Percentiles rank a stretch among this genome's conserved stretches.
These are phyloP conservation scores for Micrasema longulum DNA, from an alignment of 1,140 invertebrate species.

Conservation along the genomic window DNA sequence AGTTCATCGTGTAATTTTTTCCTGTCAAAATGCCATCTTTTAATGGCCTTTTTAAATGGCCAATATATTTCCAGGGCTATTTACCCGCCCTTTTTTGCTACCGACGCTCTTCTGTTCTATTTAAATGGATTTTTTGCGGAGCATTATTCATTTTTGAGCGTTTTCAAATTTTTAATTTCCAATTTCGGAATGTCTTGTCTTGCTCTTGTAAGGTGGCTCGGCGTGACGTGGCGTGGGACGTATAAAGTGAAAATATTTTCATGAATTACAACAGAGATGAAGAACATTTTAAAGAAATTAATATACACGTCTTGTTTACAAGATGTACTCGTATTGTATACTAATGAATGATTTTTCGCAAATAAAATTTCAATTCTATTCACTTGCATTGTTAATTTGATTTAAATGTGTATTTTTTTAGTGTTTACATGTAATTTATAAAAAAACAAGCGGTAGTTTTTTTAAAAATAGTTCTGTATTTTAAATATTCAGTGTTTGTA, in stretches of 20 bases:
- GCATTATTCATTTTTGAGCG: slow-evolving; percentile 50
- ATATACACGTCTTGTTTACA: background rate
- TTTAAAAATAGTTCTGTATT: too few species aligned
- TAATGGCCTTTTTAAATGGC: slow-evolving; percentile 39
- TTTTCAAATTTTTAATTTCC: slow-evolving; percentile 51
- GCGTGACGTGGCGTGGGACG: background rate
- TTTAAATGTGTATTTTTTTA: too few species aligned
- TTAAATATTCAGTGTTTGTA: too few species aligned
- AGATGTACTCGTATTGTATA: background rate
- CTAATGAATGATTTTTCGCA: too few species aligned
- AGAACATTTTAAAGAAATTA: too few species aligned
- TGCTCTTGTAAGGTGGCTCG: slow-evolving; percentile 32
- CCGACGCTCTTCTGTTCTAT: slow-evolving; percentile 45
- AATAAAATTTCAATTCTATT: too few species aligned
- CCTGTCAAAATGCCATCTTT: slow-evolving; percentile 27
- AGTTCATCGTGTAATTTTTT: slow-evolving; percentile 20
- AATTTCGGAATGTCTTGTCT: slow-evolving; percentile 35
- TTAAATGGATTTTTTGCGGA: slow-evolving; percentile 50
- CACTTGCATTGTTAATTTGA: too few species aligned
- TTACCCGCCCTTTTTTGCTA: slow-evolving; percentile 55
- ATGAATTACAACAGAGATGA: too few species aligned
- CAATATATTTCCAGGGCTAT: slow-evolving; percentile 44
- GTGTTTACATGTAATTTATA: too few species aligned
- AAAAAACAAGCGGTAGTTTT: too few species aligned
- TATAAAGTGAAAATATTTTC: background rate